Evolutionary conservation across 2,888 invertebrate species (phyloP).

Genomic region (Azorinus chamasolen): DNA sequence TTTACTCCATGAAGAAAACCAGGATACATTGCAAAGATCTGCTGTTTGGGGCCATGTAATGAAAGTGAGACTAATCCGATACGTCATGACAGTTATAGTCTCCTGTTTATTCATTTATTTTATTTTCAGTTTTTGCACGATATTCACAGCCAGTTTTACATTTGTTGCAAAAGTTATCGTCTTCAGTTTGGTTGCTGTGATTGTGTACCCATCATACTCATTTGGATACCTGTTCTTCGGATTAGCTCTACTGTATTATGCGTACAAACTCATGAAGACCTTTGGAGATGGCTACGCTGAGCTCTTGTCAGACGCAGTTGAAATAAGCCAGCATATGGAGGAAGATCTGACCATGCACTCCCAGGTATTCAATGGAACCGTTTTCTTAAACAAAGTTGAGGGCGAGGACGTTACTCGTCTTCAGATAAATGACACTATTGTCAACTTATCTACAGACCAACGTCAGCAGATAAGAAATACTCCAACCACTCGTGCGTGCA

Average conservation of each 20-base stretch:
- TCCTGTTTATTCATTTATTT: no score
- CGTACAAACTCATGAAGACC: constrained; percentile 7
- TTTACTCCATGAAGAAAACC: no score
- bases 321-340: constrained; percentile 12
- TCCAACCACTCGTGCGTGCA: background rate
- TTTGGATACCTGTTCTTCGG: constrained; percentile 40
- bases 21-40: no score
- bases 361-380: constrained; percentile 5
- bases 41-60: no score
- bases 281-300: constrained; percentile 27
- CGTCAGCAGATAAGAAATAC: background rate
- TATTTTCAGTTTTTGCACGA: no score
- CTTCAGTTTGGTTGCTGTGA: constrained; percentile 7
- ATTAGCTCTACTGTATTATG: constrained; percentile 14
- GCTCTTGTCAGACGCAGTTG: constrained; percentile 22
- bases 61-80: no score
- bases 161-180: no score
- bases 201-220: constrained; percentile 25
- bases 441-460: constrained; percentile 16
- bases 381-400: background rate
- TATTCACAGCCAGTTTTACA: no score
- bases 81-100: no score
- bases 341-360: background rate
- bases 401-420: constrained; percentile 11
- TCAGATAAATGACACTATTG: constrained; percentile 17